phyloP scores from a whole-genome alignment of 2,797 vertebrate genomes.

The Chloroceryle amazona region DNA sequence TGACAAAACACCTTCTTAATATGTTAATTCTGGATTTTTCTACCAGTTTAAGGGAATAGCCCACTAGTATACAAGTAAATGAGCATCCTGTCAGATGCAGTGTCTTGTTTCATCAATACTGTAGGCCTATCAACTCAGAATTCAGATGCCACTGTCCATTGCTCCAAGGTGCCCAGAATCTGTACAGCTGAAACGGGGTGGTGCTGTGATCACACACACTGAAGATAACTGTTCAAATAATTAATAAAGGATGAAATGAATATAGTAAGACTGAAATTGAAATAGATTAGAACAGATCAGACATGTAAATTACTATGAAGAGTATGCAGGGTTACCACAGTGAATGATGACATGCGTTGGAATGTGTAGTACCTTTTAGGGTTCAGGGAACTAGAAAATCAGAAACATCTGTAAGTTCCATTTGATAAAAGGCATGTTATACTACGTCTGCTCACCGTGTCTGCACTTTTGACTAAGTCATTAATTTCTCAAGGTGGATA shows the following conservation, averaged over 20 bases:
- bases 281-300: too few species aligned
- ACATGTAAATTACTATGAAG: too few species aligned
- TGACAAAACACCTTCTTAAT: neutral
- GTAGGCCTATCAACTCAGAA: neutral
- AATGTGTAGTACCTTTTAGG: neutral
- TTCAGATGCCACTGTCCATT: neutral
- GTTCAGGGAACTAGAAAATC: neutral
- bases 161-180: neutral
- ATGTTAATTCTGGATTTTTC: neutral
- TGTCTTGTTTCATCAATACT: neutral
- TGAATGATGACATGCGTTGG: too few species aligned
- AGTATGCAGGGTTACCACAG: too few species aligned
- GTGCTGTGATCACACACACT: neutral
- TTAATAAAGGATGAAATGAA: too few species aligned
- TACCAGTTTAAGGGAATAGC: neutral
- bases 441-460: neutral
- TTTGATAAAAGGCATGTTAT: neutral
- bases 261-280: too few species aligned
- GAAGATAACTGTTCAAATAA: neutral
- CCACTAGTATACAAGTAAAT: neutral
- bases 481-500: neutral
- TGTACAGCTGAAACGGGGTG: neutral
- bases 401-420: accelerated
- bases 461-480: neutral
- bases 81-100: neutral